These are phyloP conservation scores for Mylabris phalerata DNA, from an alignment of 1,140 invertebrate genomes.

Conservation along the genomic window DNA sequence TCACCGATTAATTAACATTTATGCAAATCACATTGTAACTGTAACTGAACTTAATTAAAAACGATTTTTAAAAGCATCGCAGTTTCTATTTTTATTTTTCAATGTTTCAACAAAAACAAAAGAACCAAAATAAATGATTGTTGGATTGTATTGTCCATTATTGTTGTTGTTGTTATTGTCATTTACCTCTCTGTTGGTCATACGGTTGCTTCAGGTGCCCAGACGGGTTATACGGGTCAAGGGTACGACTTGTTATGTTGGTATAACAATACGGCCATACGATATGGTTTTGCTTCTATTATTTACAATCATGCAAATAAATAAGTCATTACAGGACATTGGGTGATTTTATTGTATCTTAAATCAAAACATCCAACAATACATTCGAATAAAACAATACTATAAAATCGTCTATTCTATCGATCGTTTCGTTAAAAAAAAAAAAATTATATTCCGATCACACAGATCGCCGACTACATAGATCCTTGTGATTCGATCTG, in stretches of 20 bases:
- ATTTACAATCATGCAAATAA: conserved; percentile 14
- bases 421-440: no score
- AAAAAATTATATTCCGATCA: no score
- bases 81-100: conserved; percentile 1
- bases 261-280: conserved; percentile 21
- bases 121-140: neutral
- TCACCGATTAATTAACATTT: conserved; percentile 8
- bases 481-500: neutral
- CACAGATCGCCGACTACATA: neutral
- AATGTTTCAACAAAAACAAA: neutral
- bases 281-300: conserved; percentile 4
- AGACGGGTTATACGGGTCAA: conserved; percentile 26
- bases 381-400: no score
- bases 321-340: conserved; percentile 6
- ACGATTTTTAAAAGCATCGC: conserved; percentile 1
- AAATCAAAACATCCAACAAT: no score
- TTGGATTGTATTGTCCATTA: neutral
- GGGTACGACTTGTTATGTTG: conserved; percentile 25
- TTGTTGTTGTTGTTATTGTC: conserved; percentile 2
- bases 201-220: conserved; percentile 19
- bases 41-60: conserved; percentile 3
- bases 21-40: conserved; percentile 7
- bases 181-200: conserved; percentile 5
- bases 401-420: no score
- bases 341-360: no score